Evolutionary conservation across 2,113 vertebrate genomes (phyloP).

Genomic region (Sylvilagus bachmani): DNA sequence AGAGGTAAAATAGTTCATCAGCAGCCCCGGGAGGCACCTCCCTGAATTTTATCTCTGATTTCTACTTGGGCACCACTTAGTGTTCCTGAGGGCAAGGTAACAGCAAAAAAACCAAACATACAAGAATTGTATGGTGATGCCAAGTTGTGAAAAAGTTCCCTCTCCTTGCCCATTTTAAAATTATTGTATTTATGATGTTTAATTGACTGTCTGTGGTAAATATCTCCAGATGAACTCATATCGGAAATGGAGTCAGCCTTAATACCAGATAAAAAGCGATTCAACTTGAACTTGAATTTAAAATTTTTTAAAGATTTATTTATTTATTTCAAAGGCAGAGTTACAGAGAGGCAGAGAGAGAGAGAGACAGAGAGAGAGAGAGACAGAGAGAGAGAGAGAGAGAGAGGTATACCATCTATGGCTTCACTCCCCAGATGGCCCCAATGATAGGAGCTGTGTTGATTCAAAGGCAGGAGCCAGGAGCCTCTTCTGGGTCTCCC

Average conservation of each 20-base stretch:
- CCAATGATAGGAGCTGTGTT: too few species aligned
- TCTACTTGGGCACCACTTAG: background rate
- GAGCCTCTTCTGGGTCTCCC: too few species aligned
- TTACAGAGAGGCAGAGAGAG: too few species aligned
- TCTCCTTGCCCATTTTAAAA: background rate
- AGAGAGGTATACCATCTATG: too few species aligned
- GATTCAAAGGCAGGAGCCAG: too few species aligned
- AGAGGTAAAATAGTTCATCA: background rate
- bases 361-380: too few species aligned
- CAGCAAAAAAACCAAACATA: too few species aligned
- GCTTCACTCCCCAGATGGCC: too few species aligned
- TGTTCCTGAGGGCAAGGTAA: background rate
- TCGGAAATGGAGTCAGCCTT: background rate
- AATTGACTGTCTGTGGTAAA: background rate
- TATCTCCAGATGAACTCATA: background rate
- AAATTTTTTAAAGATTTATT: too few species aligned
- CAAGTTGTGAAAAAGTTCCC: background rate
- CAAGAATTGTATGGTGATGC: background rate
- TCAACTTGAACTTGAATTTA: background rate
- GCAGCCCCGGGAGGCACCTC: accelerated
- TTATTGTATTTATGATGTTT: background rate
- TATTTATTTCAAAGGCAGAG: too few species aligned
- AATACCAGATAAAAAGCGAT: background rate
- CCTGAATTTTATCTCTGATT: background rate
- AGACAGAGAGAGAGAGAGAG: too few species aligned